These are phyloP conservation scores for Siderastrea siderea DNA, from an alignment of 92 coral and sea anemone genomes.

Conservation along the genomic window DNA sequence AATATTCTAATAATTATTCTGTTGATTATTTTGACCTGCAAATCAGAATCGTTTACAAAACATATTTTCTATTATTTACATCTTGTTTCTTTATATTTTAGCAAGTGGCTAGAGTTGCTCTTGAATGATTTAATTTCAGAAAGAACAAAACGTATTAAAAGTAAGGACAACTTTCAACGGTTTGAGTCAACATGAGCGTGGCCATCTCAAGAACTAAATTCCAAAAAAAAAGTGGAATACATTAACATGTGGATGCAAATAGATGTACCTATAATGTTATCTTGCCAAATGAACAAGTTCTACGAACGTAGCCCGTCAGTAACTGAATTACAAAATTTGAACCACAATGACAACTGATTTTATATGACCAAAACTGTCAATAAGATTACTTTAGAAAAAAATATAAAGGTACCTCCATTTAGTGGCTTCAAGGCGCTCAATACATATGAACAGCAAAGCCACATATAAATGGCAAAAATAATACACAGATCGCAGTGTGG, in stretches of 20 bases:
- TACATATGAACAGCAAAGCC: neutral
- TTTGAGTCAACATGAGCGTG: neutral
- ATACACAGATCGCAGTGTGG: neutral
- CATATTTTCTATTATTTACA: constrained; percentile 22
- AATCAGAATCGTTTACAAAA: constrained; percentile 12
- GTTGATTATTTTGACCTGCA: neutral
- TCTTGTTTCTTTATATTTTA: neutral
- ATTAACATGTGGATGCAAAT: neutral
- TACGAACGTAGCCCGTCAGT: neutral
- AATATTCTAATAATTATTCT: constrained; percentile 3
- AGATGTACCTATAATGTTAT: neutral
- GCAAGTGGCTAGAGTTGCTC: constrained; percentile 15
- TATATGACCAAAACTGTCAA: neutral
- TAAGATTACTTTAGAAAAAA: constrained; percentile 18
- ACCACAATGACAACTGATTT: neutral
- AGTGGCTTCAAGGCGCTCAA: neutral
- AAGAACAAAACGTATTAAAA: neutral
- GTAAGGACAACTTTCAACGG: neutral
- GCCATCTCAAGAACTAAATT: neutral
- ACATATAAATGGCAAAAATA: neutral
- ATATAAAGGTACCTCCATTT: neutral
- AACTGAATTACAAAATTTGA: neutral
- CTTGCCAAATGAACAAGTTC: neutral
- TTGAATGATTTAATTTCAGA: neutral
- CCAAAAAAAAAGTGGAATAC: neutral